phyloP scores from a whole-genome alignment of 2,888 invertebrate genomes.

The Chrysomela aeneicollis region DNA sequence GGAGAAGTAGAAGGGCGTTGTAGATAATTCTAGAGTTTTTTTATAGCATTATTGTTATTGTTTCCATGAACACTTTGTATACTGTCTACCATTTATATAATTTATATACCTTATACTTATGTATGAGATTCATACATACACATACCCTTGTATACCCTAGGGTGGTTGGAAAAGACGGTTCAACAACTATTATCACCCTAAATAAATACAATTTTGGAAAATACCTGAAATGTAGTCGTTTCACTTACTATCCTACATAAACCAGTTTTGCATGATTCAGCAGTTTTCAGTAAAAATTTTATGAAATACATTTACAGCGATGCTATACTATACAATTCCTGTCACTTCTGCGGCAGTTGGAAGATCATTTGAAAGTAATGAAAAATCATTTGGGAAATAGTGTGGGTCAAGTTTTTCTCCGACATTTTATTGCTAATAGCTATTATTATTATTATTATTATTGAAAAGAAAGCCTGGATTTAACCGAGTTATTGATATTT shows the following conservation, averaged over 20 bases:
- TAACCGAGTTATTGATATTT: too few relatives aligned
- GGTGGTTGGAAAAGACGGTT: conserved; percentile 12
- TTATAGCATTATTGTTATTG: conserved; percentile 43
- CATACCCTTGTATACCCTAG: conserved; percentile 43
- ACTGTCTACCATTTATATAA: conserved; percentile 52
- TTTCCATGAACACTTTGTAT: conserved; percentile 51
- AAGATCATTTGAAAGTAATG: too few relatives aligned
- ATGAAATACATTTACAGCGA: too few relatives aligned
- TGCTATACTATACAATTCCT: too few relatives aligned
- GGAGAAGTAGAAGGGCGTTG: conserved; percentile 44
- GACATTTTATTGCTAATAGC: too few relatives aligned
- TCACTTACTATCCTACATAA: background rate
- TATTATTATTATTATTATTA: too few relatives aligned
- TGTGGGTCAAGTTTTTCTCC: too few relatives aligned
- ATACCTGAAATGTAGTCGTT: background rate
- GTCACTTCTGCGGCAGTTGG: too few relatives aligned
- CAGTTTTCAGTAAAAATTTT: too few relatives aligned
- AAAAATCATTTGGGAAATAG: too few relatives aligned
- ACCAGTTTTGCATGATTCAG: too few relatives aligned
- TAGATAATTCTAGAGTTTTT: conserved; percentile 44
- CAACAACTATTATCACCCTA: conserved; percentile 12
- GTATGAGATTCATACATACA: conserved; percentile 20
- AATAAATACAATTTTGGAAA: conserved; percentile 11
- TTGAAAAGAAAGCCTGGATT: too few relatives aligned
- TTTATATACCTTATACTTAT: conserved; percentile 43